A percentile compares a stretch with the other conserved stretches of the same genome.
phyloP scores from a whole-genome alignment of 2,797 vertebrate species.

The Dipus sagitta region DNA sequence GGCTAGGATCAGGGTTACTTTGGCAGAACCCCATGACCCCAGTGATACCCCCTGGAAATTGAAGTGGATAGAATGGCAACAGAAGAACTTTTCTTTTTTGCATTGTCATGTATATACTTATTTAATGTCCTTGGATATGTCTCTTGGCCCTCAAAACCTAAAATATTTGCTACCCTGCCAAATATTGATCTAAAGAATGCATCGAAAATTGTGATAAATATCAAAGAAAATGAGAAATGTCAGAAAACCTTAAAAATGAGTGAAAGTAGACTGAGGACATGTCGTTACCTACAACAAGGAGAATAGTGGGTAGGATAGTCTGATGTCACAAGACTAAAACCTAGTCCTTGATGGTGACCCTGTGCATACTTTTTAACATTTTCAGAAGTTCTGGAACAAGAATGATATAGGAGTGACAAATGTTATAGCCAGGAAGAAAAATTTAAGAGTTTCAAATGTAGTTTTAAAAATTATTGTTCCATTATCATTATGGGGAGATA shows the following conservation, averaged over 20 bases:
- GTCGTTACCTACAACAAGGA: background rate
- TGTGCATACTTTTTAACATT: background rate
- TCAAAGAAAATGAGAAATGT: background rate
- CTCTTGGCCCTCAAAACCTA: background rate
- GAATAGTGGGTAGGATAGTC: background rate
- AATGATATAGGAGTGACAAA: background rate
- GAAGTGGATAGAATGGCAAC: background rate
- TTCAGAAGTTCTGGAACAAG: background rate
- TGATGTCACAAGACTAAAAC: conserved; percentile 37
- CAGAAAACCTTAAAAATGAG: background rate
- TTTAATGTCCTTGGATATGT: background rate
- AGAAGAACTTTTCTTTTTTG: background rate
- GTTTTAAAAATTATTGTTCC: conserved; percentile 56
- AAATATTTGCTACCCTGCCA: background rate
- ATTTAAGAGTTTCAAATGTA: background rate
- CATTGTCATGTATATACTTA: background rate
- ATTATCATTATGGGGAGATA: conserved; percentile 53
- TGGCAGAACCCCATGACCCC: background rate
- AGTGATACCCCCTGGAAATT: background rate
- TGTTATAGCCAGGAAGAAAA: conserved; percentile 53
- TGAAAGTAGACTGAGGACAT: background rate
- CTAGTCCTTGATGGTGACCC: background rate
- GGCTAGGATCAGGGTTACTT: background rate
- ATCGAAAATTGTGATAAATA: background rate
- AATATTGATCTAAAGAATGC: background rate